Evolutionary conservation across 2,888 invertebrate species (phyloP).

Genomic region (Kuschelorhynchus macadamiae): DNA sequence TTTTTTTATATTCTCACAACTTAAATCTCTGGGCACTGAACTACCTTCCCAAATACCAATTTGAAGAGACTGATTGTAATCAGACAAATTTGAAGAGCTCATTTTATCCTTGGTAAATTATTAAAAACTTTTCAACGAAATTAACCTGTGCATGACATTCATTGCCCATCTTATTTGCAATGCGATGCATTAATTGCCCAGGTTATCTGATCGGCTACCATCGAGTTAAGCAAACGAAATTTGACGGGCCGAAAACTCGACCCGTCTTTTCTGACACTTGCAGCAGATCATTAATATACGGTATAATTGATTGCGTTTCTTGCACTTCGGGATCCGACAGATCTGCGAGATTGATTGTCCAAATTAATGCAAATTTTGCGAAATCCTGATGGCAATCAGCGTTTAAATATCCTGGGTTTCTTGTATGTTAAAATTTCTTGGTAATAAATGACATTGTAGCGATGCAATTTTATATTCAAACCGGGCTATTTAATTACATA

Average conservation of each 20-base stretch:
- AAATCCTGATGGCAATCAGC: slow-evolving; percentile 24
- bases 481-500: too few relatives aligned
- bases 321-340: slow-evolving; percentile 34
- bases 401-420: slow-evolving; percentile 36
- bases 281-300: slow-evolving; percentile 37
- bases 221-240: slow-evolving; percentile 31
- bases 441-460: slow-evolving; percentile 1
- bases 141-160: too few relatives aligned
- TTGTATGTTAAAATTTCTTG: slow-evolving; percentile 24
- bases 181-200: slow-evolving; percentile 26
- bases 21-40: too few relatives aligned
- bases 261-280: slow-evolving; percentile 38
- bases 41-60: too few relatives aligned
- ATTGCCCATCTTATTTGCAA: slow-evolving; percentile 1
- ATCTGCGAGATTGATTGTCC: slow-evolving; percentile 44
- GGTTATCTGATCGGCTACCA: slow-evolving; percentile 42
- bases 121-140: too few relatives aligned
- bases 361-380: slow-evolving; percentile 43
- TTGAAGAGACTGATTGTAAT: too few relatives aligned
- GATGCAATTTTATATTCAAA: too few relatives aligned
- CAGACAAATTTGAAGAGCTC: too few relatives aligned
- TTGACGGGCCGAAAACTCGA: slow-evolving; percentile 43
- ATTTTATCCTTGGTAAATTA: too few relatives aligned
- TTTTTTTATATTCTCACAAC: too few relatives aligned
- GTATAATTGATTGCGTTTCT: slow-evolving; percentile 45